These are phyloP conservation scores for Sceliomorpha sp. DNA, from an alignment of 2,888 invertebrate species.

Conservation along the genomic window DNA sequence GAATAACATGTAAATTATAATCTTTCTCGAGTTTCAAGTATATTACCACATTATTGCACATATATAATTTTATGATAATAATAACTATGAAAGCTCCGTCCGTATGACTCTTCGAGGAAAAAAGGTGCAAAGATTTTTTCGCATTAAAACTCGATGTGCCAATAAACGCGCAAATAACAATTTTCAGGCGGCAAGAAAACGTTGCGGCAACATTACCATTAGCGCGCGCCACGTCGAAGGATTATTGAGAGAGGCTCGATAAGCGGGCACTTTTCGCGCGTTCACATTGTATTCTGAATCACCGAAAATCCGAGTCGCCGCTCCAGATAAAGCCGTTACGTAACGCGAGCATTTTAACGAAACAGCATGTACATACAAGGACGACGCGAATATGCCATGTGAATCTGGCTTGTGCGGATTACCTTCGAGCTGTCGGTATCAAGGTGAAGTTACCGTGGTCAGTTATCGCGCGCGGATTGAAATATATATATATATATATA, in stretches of 20 bases:
- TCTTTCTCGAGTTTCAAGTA: no score
- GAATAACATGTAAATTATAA: no score
- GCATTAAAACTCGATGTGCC: no score
- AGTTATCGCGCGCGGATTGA: constrained; percentile 20
- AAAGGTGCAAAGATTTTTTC: no score
- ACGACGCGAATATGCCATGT: constrained; percentile 27
- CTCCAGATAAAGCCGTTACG: constrained; percentile 15
- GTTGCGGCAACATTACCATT: neutral
- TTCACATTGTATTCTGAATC: constrained; percentile 7
- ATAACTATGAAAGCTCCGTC: no score
- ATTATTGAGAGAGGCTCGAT: constrained; percentile 6
- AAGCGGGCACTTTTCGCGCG: neutral
- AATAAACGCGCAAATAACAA: no score
- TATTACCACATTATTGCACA: no score
- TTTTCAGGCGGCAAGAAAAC: no score
- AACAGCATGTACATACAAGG: constrained; percentile 28
- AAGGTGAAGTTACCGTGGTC: constrained; percentile 52
- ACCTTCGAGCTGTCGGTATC: constrained; percentile 39
- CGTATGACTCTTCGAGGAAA: no score
- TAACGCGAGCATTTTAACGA: constrained; percentile 31
- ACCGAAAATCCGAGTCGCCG: constrained; percentile 2
- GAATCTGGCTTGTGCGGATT: constrained; percentile 50
- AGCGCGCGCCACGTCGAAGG: constrained; percentile 5
- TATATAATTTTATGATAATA: no score
- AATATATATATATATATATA: neutral